These are phyloP conservation scores for Hylaeus anthracinus DNA, from an alignment of 1,140 invertebrate genomes.

Conservation along the genomic window DNA sequence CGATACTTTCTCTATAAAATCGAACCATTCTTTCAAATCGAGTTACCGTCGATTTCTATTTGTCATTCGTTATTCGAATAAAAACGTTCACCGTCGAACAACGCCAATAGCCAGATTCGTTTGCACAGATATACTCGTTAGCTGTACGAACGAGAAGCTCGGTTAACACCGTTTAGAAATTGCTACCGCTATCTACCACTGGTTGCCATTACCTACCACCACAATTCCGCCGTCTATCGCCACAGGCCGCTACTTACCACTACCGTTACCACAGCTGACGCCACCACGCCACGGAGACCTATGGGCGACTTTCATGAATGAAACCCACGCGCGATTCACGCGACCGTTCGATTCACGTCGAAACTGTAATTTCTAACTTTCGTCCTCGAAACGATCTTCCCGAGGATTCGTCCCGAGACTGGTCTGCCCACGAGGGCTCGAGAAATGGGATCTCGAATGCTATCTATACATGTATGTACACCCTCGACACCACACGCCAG, in stretches of 20 bases:
- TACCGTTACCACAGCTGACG: constrained; percentile 51
- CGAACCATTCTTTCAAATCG: too few species aligned
- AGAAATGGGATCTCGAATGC: not conserved
- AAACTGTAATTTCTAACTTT: constrained; percentile 7
- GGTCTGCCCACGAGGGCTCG: not conserved
- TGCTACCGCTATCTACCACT: constrained; percentile 37
- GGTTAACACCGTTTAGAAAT: constrained; percentile 15
- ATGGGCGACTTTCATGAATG: constrained; percentile 68
- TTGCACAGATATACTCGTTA: constrained; percentile 14
- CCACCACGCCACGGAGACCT: constrained; percentile 48
- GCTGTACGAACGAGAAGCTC: constrained; percentile 21
- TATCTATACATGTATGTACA: too few species aligned
- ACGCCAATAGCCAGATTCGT: not conserved
- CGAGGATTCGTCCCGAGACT: not conserved
- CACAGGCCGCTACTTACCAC: constrained; percentile 31
- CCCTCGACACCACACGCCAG: too few species aligned
- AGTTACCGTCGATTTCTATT: too few species aligned
- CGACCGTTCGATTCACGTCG: constrained; percentile 49
- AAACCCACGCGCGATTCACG: constrained; percentile 69
- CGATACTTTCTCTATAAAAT: too few species aligned
- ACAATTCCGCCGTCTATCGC: constrained; percentile 23
- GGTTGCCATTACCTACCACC: constrained; percentile 20
- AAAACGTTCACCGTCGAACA: too few species aligned
- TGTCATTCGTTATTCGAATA: too few species aligned
- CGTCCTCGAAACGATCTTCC: not conserved